Evolutionary conservation across 37 sponge, comb jelly and placozoan species (phyloP), one percentile per base, ranked within the genome.

Genomic region (Cladorhizidae sp.): DNA sequence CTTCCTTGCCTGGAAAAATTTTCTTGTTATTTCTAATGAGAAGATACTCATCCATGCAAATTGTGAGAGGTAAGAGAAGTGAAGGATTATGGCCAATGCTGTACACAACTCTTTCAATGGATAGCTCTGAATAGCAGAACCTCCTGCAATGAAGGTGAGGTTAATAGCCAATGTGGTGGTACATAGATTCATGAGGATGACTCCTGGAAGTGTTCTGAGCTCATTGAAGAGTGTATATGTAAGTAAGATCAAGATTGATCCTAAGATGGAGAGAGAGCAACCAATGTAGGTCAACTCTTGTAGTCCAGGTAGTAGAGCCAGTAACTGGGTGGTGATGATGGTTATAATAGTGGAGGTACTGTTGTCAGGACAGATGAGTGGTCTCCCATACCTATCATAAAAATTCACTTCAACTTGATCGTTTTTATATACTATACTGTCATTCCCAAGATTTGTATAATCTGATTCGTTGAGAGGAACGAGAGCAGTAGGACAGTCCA

Each of bases 31-130:
- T 36, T 79, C 73, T 58, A 58, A 51, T 8, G 50, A 61, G 57
- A 82, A 40, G 21, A 88, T 37, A 37, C 59, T 72, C 88, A 88
- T 88, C 88, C 88, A 88, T 35, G 36, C 20, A 42, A 88, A 88
- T 51, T 80, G 83, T 21, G 75, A 39, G 29, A 88, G 74, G 67
- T 70, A 81, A 12, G 43, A 54, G 82, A 63, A 81, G 45, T 87
- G 88, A 14, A 51, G 9, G 0, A 74, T 25, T 1, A 88, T 70
- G 11, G 78, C 88, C 14, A 75, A 56, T 38, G 57, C 1, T 11
- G 22, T 35, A 40, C 88, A 88, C 15, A 77, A 40, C 12, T 50
- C 58, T 2, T 0, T 20, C 0, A 28, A 26, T 11, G 29, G 42
- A 50, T 50, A 17, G 9, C 82, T 51, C 6, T 50, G 65, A 39